Conservation (phyloP, 2,797 vertebrate species). For the Kryptopterus vitreolus region DNA sequence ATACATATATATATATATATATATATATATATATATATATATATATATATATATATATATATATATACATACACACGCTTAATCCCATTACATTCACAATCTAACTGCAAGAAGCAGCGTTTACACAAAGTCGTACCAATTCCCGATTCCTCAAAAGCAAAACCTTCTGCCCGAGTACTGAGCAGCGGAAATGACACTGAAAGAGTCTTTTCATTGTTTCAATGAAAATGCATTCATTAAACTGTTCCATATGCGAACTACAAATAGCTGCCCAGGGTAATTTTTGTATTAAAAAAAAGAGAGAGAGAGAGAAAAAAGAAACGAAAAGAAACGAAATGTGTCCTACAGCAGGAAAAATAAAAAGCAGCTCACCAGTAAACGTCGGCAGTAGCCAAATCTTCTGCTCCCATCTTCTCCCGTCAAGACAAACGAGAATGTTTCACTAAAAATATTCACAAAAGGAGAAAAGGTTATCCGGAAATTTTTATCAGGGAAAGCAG, state of each 20-base stretch:
- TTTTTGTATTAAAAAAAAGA: too few species aligned
- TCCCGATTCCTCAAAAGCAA: constrained; percentile 12
- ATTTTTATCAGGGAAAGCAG: too few species aligned
- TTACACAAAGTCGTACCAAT: not conserved
- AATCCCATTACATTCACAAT: not conserved
- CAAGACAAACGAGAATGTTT: constrained; percentile 98
- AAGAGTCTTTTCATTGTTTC: not conserved
- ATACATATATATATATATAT: too few species aligned
- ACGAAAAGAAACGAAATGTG: not conserved
- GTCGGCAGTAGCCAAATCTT: constrained; percentile 94
- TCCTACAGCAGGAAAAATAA: not conserved
- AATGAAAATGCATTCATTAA: constrained; percentile 27
- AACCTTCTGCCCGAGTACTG: not conserved
- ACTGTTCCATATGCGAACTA: not conserved
- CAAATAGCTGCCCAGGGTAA: constrained; percentile 3
- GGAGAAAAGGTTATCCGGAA: not conserved
- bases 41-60: constrained; percentile 49
- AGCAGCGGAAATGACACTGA: constrained; percentile 6
- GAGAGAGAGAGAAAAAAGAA: not conserved
- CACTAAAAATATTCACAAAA: constrained; percentile 68
- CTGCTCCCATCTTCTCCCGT: constrained; percentile 97
- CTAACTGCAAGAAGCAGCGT: not conserved
- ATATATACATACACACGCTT: constrained; percentile 51
- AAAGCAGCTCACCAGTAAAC: constrained; percentile 84
- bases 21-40: constrained; percentile 53